Base-by-base conservation (phyloP, 2,888 invertebrate species). In the Eledona agricola region DNA sequence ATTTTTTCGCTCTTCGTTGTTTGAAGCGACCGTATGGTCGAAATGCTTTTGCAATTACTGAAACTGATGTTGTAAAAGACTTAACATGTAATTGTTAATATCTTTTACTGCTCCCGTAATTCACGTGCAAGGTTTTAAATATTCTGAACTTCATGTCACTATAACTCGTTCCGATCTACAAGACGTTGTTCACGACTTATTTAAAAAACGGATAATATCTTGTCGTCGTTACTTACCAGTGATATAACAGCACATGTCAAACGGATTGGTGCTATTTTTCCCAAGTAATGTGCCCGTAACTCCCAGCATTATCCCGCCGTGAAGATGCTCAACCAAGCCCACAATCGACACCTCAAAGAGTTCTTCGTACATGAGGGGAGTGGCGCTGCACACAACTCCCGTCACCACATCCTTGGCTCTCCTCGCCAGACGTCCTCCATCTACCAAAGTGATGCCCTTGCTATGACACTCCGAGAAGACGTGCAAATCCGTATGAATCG, bases 281-380 rank as follows among this genome's bases (percentile, higher is more conserved):
- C 51, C 75, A 64, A 75, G 75, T 16, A 65, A 69, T 1, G 83
- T 78, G 66, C 86, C 85, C 0, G 93, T 87, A 4, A 94, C 83
- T 0, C 94, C 94, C 72, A 94, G 83, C 52, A 84, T 85, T 31
- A 94, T 78, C 19, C 86, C 86, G 4, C 93, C 93, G 47, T 86
- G 84, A 77, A 84, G 86, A 42, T 84, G 82, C 2, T 79, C 76
- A 29, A 82, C 81, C 51, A 86, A 79, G 61, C 85, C 82, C 52
- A 82, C 75, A 42, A 90, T 81, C 47, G 85, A 82, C 17, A 91
- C 85, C 80, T 93, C 93, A 72, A 90, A 93, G 15, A 90, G 75
- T 70, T 93, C 91, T 58, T 89, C 90, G 38, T 83, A 78, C 19
- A 84, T 84, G 10, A 93, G 79, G 9, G 87, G 83, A 1, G 83